Conservation (phyloP, 2,797 vertebrate genomes). For the Leptoclinus maculatus region DNA sequence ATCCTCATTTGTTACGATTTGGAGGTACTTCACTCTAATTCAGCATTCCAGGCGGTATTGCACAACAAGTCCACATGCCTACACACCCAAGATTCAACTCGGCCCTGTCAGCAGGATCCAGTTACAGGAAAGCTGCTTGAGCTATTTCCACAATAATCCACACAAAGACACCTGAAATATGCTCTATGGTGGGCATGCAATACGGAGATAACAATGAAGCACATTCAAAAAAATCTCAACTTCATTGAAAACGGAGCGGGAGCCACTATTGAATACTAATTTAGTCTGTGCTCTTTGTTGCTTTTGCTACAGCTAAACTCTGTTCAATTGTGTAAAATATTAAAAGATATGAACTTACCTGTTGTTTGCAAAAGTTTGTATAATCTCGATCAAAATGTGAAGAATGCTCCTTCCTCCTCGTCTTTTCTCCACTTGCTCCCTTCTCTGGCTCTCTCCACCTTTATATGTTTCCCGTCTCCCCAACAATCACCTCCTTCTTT, state of each 20-base stretch:
- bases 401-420: slow-evolving; percentile 20
- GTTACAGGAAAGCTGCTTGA: slow-evolving; percentile 55
- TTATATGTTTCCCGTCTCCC: slow-evolving; percentile 56
- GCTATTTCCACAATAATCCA: slow-evolving; percentile 24
- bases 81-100: slow-evolving; percentile 52
- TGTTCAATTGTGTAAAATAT: not conserved
- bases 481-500: slow-evolving; percentile 75
- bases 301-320: slow-evolving; percentile 1
- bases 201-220: not conserved
- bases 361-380: slow-evolving; percentile 31
- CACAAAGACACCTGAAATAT: slow-evolving; percentile 30
- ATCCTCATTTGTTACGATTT: slow-evolving; percentile 41
- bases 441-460: slow-evolving; percentile 46
- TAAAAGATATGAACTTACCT: slow-evolving; percentile 55
- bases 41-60: slow-evolving; percentile 70
- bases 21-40: slow-evolving; percentile 38
- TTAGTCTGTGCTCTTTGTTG: slow-evolving; percentile 3
- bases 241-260: not conserved
- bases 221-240: slow-evolving; percentile 37
- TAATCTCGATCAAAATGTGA: slow-evolving; percentile 1
- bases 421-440: slow-evolving; percentile 49
- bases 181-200: not conserved
- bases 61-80: slow-evolving; percentile 67
- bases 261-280: slow-evolving; percentile 10
- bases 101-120: slow-evolving; percentile 58